Percentiles rank a stretch among this genome's conserved stretches.
These are phyloP conservation scores for Columba livia DNA, from an alignment of 2,113 vertebrate genomes.

Conservation along the genomic window DNA sequence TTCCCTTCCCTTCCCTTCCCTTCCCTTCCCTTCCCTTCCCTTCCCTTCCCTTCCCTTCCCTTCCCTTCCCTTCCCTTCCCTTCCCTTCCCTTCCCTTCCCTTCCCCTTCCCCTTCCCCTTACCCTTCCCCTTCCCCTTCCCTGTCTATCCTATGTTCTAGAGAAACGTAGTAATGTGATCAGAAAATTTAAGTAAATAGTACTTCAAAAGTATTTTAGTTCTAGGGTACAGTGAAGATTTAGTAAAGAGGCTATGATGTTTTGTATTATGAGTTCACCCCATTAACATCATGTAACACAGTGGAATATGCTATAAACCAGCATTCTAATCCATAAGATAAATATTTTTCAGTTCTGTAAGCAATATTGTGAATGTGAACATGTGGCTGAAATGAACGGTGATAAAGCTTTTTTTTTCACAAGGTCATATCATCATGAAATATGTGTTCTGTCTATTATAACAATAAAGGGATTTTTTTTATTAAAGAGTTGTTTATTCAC, in stretches of 20 bases:
- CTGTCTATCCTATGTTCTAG: background rate
- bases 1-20: no score
- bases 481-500: slow-evolving; percentile 54
- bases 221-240: background rate
- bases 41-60: no score
- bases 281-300: background rate
- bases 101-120: no score
- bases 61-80: no score
- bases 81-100: no score
- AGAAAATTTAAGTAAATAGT: background rate
- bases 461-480: slow-evolving; percentile 45
- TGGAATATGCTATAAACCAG: slow-evolving; percentile 20
- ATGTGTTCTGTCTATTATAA: slow-evolving; percentile 45
- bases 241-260: background rate
- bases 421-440: slow-evolving; percentile 35
- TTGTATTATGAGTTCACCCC: background rate
- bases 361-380: slow-evolving; percentile 44
- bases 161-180: background rate
- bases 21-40: no score
- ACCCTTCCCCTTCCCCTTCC: no score
- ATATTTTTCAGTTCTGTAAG: slow-evolving; percentile 56
- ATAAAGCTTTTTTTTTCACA: slow-evolving; percentile 30
- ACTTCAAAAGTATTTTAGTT: background rate
- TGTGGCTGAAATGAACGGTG: slow-evolving; percentile 37
- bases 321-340: slow-evolving; percentile 45